phyloP scores from a whole-genome alignment of 2,888 invertebrate species.

The Saturnia japonica region DNA sequence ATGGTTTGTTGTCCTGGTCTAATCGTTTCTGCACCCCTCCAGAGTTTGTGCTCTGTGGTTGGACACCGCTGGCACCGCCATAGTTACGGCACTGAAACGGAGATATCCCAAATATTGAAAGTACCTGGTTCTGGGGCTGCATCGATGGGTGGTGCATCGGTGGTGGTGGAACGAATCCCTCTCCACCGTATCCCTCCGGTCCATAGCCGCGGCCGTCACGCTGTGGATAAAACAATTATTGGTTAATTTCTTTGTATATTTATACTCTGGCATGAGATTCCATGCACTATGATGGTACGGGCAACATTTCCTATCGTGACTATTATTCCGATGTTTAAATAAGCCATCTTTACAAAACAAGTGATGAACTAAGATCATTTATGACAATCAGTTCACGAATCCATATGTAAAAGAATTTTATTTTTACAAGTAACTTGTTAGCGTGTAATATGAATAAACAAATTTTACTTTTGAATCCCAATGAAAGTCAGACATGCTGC shows the following conservation, averaged over 20 bases:
- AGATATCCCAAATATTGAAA: conserved; percentile 16
- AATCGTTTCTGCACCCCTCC: too few relatives aligned
- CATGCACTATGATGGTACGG: neutral
- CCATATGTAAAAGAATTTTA: neutral
- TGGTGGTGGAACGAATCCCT: conserved; percentile 71
- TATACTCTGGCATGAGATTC: neutral
- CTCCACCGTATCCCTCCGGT: conserved; percentile 73
- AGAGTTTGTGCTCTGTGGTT: too few relatives aligned
- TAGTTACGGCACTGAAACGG: too few relatives aligned
- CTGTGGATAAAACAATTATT: conserved; percentile 39
- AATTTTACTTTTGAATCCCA: neutral
- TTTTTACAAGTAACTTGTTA: neutral
- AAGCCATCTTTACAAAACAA: neutral
- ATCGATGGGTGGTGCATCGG: conserved; percentile 78
- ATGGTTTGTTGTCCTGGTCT: too few relatives aligned
- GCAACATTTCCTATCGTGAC: neutral
- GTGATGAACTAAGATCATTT: neutral
- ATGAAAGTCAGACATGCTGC: neutral
- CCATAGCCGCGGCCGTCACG: conserved; percentile 75
- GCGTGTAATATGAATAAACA: neutral
- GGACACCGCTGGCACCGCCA: too few relatives aligned
- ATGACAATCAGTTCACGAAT: neutral
- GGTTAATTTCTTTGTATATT: neutral
- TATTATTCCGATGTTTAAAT: neutral
- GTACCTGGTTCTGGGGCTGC: conserved; percentile 76